Base-by-base conservation (phyloP, 2,888 invertebrate genomes). In the Linnaemya tessellans region DNA sequence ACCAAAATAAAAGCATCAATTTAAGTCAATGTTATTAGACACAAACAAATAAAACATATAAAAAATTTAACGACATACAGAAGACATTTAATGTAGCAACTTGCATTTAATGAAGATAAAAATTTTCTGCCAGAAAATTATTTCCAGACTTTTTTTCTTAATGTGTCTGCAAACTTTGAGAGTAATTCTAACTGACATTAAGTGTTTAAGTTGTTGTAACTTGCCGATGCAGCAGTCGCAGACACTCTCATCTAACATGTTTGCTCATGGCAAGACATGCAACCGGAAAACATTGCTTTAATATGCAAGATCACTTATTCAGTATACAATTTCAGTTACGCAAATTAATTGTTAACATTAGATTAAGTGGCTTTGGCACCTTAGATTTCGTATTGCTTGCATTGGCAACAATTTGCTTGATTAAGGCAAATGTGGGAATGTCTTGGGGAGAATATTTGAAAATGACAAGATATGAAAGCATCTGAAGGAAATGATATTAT, bases 211-310 rank as follows among this genome's bases (percentile, higher is more conserved):
- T 41, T 11, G 11, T 41, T 11, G 41, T 41, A 67, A 67, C 49
- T 54, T 51, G 70, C 25, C 25, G 79, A 11, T 41, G 51, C 58
- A 58, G 46, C 67, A 41, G 30, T 10, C 25, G 20, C 43, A 46
- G 54, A 9, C 25, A 46, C 22, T 41, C 1, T 11, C 46, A 35
- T 30, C 51, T 41, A 62, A 62, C 75, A 75, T 64, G 75, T 51
- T 75, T 62, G 67, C 70, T n/a, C 56, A 70, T 70, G 68, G 43
- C 49, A 70, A 73, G 65, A 77, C 81, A 82, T 82, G 81, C 81
- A 81, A 82, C 75, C 81, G 81, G 81, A 82, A 81, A 41, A 70
- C 81, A 77, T 73, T 75, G 62, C 75, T 79, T 62, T 46, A 62
- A 70, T 75, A 75, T 20, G 25, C 64, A 35, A 79, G 51, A 73